Percentiles rank a stretch among this genome's conserved stretches.
These are phyloP conservation scores for Melanotaenia trifasciata DNA, from an alignment of 2,797 vertebrate species.

Conservation along the genomic window DNA sequence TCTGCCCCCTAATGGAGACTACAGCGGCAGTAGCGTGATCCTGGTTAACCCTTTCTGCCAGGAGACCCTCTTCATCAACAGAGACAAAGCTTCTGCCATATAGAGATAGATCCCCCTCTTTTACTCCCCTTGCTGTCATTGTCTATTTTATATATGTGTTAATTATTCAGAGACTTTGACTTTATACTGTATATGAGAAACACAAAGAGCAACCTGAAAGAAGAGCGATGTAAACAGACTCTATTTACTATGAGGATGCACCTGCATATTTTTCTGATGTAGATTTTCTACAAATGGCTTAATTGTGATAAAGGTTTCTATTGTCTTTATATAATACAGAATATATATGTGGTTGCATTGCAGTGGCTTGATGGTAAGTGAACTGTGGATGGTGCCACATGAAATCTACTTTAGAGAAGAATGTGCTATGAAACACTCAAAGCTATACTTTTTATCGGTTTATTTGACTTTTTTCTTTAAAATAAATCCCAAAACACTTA, in stretches of 20 bases:
- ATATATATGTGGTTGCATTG: slow-evolving; percentile 76
- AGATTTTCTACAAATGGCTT: slow-evolving; percentile 86
- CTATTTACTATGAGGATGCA: slow-evolving; percentile 82
- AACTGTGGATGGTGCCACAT: slow-evolving; percentile 70
- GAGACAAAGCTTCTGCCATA: slow-evolving; percentile 92
- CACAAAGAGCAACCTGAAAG: slow-evolving; percentile 77
- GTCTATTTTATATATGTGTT: slow-evolving; percentile 88
- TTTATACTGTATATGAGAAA: slow-evolving; percentile 87
- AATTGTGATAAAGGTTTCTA: slow-evolving; percentile 88
- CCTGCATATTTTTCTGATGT: slow-evolving; percentile 91
- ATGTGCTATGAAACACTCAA: slow-evolving; percentile 62
- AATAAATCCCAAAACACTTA: slow-evolving; percentile 80
- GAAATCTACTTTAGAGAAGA: slow-evolving; percentile 74
- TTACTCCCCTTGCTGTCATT: slow-evolving; percentile 58
- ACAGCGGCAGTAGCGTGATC: slow-evolving; percentile 93
- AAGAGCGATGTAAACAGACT: slow-evolving; percentile 87
- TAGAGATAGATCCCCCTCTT: slow-evolving; percentile 73
- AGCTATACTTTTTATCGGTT: slow-evolving; percentile 44
- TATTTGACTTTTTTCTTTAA: slow-evolving; percentile 57
- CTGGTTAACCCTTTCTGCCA: slow-evolving; percentile 99
- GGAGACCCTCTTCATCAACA: slow-evolving; percentile 94
- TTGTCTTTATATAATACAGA: slow-evolving; percentile 85
- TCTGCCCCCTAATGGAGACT: slow-evolving; percentile 95
- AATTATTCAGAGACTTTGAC: slow-evolving; percentile 90
- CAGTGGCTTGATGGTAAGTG: slow-evolving; percentile 75